These are phyloP conservation scores for Capromys pilorides DNA, from an alignment of 2,797 vertebrate species.

Conservation along the genomic window DNA sequence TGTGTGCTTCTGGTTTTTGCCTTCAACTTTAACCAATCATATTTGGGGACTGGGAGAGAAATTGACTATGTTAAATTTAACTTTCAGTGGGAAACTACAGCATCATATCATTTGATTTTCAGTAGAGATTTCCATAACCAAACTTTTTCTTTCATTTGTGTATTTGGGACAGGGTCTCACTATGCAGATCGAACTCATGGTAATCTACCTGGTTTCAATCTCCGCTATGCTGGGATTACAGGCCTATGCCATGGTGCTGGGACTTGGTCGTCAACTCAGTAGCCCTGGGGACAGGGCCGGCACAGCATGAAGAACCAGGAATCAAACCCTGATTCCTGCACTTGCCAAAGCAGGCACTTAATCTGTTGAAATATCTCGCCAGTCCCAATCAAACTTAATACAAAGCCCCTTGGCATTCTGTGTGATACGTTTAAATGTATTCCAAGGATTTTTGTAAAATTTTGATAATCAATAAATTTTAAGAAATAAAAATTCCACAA, in stretches of 20 bases:
- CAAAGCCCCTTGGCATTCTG: background rate
- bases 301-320: no score
- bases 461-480: background rate
- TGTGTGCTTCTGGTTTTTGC: background rate
- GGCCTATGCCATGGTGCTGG: no score
- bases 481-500: background rate
- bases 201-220: no score
- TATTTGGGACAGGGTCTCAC: no score
- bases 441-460: constrained; percentile 27
- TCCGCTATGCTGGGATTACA: no score
- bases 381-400: background rate
- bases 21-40: background rate
- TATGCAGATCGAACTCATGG: no score
- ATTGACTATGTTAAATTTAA: background rate
- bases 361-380: no score
- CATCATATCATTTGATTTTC: constrained; percentile 42
- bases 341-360: no score
- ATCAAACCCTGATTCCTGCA: no score
- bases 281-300: no score
- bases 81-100: constrained; percentile 12
- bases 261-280: no score
- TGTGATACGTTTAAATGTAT: background rate
- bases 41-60: background rate
- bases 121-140: background rate
- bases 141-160: no score